A percentile compares a stretch with the other conserved stretches of the same genome.
These are phyloP conservation scores for Phalacrocorax carbo DNA, from an alignment of 2,113 vertebrate species.

Conservation along the genomic window DNA sequence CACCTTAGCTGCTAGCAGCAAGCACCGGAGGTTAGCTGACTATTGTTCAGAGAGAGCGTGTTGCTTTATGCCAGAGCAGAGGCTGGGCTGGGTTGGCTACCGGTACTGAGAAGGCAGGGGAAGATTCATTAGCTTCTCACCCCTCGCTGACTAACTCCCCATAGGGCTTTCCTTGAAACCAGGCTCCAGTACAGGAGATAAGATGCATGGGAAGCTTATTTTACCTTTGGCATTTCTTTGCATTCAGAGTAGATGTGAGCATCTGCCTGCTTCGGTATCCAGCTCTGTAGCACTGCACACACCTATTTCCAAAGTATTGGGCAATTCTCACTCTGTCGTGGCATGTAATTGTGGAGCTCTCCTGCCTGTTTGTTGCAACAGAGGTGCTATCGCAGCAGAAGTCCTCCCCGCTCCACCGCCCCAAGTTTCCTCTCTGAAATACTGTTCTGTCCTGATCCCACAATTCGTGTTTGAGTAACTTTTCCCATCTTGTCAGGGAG, in stretches of 20 bases:
- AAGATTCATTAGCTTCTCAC: neutral
- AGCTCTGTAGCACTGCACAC: neutral
- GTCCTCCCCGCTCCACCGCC: neutral
- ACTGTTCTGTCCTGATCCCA: neutral
- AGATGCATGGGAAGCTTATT: neutral
- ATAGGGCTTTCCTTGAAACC: constrained; percentile 51
- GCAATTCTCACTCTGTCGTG: constrained; percentile 28
- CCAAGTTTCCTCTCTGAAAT: neutral
- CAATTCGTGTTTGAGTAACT: neutral
- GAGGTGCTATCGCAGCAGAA: constrained; percentile 38
- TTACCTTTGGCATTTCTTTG: neutral
- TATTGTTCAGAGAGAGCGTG: neutral
- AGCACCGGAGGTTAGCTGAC: neutral
- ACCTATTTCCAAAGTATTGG: constrained; percentile 45
- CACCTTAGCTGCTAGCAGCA: constrained; percentile 34
- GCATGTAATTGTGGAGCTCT: constrained; percentile 16
- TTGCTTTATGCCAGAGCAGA: neutral
- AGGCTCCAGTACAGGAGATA: neutral
- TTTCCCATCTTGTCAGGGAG: neutral
- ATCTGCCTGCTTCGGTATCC: neutral
- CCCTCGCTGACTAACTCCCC: constrained; percentile 7
- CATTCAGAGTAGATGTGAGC: accelerated
- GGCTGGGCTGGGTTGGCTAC: neutral
- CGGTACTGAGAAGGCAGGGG: neutral
- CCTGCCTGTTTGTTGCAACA: constrained; percentile 41